phyloP scores from a whole-genome alignment of 2,797 vertebrate species.

The Lagodon rhomboides region DNA sequence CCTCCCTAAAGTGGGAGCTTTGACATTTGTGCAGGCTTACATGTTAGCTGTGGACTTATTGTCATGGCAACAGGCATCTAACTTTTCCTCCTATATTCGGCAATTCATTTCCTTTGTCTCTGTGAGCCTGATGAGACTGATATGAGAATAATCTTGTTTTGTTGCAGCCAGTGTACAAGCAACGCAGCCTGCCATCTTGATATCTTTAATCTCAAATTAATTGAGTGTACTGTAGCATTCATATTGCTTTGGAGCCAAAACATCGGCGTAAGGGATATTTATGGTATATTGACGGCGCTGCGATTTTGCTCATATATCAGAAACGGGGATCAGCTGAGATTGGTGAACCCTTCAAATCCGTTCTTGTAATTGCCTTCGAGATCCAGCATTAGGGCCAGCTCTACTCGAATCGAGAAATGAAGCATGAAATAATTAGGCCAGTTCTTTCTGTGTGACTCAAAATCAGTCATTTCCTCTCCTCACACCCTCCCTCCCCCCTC shows the following conservation, averaged over 20 bases:
- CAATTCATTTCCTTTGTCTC: constrained; percentile 56
- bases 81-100: constrained; percentile 61
- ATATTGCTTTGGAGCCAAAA: constrained; percentile 44
- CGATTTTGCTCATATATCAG: constrained; percentile 64
- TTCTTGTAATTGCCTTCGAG: constrained; percentile 73
- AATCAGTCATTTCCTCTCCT: constrained; percentile 41
- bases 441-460: constrained; percentile 58
- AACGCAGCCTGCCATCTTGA: constrained; percentile 40
- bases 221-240: constrained; percentile 42
- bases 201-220: constrained; percentile 69
- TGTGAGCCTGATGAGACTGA: constrained; percentile 62
- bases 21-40: constrained; percentile 48
- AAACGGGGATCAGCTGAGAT: constrained; percentile 70
- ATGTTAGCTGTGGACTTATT: constrained; percentile 68
- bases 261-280: constrained; percentile 55
- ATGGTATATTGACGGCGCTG: constrained; percentile 57
- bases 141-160: constrained; percentile 61
- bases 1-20: constrained; percentile 51
- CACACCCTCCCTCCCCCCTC: neutral
- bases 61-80: constrained; percentile 79
- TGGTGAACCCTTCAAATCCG: constrained; percentile 68
- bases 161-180: constrained; percentile 44
- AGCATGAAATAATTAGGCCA: constrained; percentile 73
- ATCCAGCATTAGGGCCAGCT: constrained; percentile 64
- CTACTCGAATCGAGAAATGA: constrained; percentile 65